Evolutionary conservation across 2,797 vertebrate species (phyloP).

Genomic region (Mormyrops boulengeri): DNA sequence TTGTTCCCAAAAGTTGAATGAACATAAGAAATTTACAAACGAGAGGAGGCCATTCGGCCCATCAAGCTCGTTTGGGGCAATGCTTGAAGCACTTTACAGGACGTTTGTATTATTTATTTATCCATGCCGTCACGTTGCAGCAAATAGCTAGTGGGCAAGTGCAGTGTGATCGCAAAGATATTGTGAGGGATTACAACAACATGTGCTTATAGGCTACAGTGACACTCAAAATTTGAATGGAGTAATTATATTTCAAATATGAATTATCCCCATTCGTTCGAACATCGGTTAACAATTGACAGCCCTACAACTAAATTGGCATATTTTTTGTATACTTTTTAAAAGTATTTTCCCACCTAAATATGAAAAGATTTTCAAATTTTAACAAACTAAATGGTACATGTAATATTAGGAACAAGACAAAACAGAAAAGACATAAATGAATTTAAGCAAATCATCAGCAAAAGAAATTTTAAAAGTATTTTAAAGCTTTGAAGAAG

Average conservation of each 20-base stretch:
- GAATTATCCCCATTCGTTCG: background rate
- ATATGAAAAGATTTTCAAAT: background rate
- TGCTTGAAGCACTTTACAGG: background rate
- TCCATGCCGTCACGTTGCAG: background rate
- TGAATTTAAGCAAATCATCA: background rate
- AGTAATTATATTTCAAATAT: background rate
- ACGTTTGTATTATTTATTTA: background rate
- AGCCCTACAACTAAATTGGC: background rate
- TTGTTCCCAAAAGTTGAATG: background rate
- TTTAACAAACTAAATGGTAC: background rate
- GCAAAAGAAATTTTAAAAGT: background rate
- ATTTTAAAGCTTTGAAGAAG: background rate
- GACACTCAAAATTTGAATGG: background rate
- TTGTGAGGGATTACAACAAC: background rate
- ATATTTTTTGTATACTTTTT: background rate
- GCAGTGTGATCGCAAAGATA: background rate
- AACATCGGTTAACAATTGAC: background rate
- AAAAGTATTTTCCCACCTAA: background rate
- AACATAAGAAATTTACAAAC: too few species aligned
- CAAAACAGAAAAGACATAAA: background rate
- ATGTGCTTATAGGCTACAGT: background rate
- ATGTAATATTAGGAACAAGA: background rate
- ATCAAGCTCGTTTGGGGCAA: too few species aligned
- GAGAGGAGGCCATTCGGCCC: too few species aligned
- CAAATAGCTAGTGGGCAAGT: background rate